Base-by-base conservation (phyloP, 2,113 vertebrate species). In the Trichomycterus rosablanca region DNA sequence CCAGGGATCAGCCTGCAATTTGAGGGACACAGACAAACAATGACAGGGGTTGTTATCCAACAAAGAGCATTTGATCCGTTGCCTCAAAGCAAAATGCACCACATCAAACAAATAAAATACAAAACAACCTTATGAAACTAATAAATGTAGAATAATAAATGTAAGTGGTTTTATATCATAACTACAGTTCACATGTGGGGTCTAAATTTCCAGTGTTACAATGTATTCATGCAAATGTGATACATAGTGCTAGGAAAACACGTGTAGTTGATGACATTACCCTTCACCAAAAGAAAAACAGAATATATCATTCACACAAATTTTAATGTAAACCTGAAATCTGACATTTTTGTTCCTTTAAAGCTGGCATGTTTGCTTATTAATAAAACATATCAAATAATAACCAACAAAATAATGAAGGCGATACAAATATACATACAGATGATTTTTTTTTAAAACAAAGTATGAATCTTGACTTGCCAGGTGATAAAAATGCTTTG, bases 151-250 rank as follows among this genome's bases (percentile, higher is more conserved):
- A 56, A 74, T 68, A 20, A 76, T 55, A 68, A 65, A 71, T 69
- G 59, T 67, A 72, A 66, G 64, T 43, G 19, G 28, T 51, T 28
- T 39, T 26, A 83, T 85, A 83, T 79, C 86, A 83, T 88, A 87
- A 22, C 45, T 59, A 52, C 64, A 67, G 48, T 64, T 71, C 60
- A 74, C 68, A 56, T 56, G 60, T 64, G 65, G 26, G 86, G 86
- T 54, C 65, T 64, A 74, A 42, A 84, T 88, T 85, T 89, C 89
- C 89, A 91, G 90, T 90, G 90, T 91, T 85, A 87, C 85, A 89
- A 56, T 84, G 82, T 48, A 48, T 76, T 86, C 85, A 92, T 87
- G 88, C 88, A 89, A 84, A 85, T 87, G 86, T 85, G 86, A 87
- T 83, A 39, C 53, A 84, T 75, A 81, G 87, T 87, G 76, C 79